A percentile compares a stretch with the other conserved stretches of the same genome.
phyloP scores from a whole-genome alignment of 53 echinoderm and acorn worm species.

The Astropecten irregularis region DNA sequence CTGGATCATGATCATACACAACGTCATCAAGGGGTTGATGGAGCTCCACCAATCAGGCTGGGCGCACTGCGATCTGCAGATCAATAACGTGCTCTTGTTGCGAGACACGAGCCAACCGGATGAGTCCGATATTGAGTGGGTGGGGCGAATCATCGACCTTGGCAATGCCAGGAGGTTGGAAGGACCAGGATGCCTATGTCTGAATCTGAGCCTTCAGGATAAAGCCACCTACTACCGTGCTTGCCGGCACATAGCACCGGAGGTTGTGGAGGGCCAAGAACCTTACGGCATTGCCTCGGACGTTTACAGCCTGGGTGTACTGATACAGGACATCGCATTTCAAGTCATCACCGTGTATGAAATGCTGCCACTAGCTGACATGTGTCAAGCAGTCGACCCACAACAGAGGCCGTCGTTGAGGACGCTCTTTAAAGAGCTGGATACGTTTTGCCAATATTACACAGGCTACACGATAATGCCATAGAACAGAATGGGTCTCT shows the following conservation, averaged over 20 bases:
- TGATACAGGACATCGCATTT: constrained; percentile 13
- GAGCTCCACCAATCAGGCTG: constrained; percentile 38
- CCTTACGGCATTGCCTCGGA: constrained; percentile 27
- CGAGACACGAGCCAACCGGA: neutral
- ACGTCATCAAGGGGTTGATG: constrained; percentile 7
- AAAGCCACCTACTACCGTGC: constrained; percentile 30
- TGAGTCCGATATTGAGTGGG: neutral
- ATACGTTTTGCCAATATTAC: constrained; percentile 5
- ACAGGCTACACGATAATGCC: constrained; percentile 5
- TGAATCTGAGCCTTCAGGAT: neutral
- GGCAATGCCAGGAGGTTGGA: constrained; percentile 33
- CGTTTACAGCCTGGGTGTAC: constrained; percentile 23
- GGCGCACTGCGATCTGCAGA: constrained; percentile 54
- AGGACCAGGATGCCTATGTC: neutral
- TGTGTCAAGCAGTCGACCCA: neutral
- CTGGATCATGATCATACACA: constrained; percentile 15
- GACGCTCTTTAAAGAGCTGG: constrained; percentile 3
- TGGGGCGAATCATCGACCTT: constrained; percentile 43
- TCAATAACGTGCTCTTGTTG: constrained; percentile 47
- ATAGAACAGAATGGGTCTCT: neutral
- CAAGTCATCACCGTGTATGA: neutral
- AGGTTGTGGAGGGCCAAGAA: constrained; percentile 31
- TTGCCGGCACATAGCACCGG: constrained; percentile 20
- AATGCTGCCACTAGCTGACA: neutral
- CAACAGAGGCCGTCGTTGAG: neutral